Base-by-base conservation (phyloP, 2,888 invertebrate species). In the Ochropleura leucogaster region DNA sequence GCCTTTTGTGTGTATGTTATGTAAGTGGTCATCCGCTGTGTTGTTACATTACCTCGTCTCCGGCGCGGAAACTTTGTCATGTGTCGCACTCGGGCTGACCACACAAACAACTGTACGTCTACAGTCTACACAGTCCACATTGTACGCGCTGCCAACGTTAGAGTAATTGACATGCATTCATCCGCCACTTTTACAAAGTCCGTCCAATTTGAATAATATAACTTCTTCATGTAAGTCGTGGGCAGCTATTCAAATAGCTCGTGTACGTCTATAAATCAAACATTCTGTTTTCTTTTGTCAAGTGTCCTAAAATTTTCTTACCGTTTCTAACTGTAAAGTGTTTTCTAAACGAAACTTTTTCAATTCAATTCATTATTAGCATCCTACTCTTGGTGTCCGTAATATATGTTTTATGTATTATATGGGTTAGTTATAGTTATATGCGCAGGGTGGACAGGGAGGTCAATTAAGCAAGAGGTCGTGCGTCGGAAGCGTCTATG, bases 1-100 rank as follows among this genome's bases (percentile, higher is more conserved):
- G 93, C 90, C 94, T 93, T 93, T 95, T 94, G 94, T 95, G 92
- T 93, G 92, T 90, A 89, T 89, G 93, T 93, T 95, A 94, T 95
- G 92, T 95, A 77, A 84, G 82, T 87, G 90, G 89, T 89, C 88
- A 87, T 83, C 85, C 84, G 88, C 85, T 85, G 84, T 88, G 90
- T 89, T 85, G 81, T 85, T 85, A 89, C 90, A 90, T 89, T 92
- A 90, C 83, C 83, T 83, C 78, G 77, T 82, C 87, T 79, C 80
- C 70, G 72, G 63, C 60, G 70, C 81, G 78, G 77, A 71, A 79
- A 85, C 78, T 82, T 84, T 84, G 83, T 85, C 80, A 76, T 82
- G 80, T 80, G 82, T 79, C 86, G 84, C 75, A 85, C 85, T 85
- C 85, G 82, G 30, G 30, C 30, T 84, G 81, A 65, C 74, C 75